Conservation (phyloP, 2,888 invertebrate genomes). For the Imbricaverruca yamaguchii region DNA sequence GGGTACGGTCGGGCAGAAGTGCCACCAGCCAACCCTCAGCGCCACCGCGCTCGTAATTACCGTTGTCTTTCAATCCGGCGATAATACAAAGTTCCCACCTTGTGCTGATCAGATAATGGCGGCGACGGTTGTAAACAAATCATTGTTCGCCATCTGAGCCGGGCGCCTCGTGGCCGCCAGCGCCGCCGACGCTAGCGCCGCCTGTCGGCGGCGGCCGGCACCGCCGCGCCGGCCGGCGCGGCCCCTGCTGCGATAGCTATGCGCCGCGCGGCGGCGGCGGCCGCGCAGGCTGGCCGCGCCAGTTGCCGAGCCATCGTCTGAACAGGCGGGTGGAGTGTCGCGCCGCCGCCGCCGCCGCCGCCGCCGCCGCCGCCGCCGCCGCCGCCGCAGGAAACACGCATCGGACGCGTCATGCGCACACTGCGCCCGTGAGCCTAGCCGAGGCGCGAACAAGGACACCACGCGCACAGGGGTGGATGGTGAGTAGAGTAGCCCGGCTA, state of each 20-base stretch:
- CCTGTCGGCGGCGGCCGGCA: neutral
- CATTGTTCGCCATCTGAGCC: neutral
- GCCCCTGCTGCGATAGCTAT: constrained; percentile 6
- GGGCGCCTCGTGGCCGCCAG: neutral
- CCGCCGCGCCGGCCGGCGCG: neutral
- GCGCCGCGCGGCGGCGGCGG: neutral
- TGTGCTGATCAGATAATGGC: constrained; percentile 9
- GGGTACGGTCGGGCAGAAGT: neutral
- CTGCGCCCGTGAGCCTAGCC: too few species aligned
- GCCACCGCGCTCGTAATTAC: constrained; percentile 7
- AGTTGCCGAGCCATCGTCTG: neutral
- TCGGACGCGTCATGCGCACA: neutral
- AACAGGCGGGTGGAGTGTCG: neutral
- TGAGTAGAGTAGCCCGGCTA: neutral
- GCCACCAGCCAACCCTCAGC: neutral
- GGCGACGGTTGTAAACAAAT: neutral
- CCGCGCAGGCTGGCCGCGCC: neutral
- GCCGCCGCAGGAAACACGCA: neutral
- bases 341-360: neutral
- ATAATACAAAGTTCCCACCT: constrained; percentile 14
- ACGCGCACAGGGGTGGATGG: neutral
- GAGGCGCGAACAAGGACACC: neutral
- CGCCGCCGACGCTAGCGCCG: neutral
- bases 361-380: neutral
- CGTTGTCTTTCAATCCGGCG: neutral